Evolutionary conservation across 2,888 invertebrate species (phyloP).

Genomic region (Hirtodrosophila histrioides): DNA sequence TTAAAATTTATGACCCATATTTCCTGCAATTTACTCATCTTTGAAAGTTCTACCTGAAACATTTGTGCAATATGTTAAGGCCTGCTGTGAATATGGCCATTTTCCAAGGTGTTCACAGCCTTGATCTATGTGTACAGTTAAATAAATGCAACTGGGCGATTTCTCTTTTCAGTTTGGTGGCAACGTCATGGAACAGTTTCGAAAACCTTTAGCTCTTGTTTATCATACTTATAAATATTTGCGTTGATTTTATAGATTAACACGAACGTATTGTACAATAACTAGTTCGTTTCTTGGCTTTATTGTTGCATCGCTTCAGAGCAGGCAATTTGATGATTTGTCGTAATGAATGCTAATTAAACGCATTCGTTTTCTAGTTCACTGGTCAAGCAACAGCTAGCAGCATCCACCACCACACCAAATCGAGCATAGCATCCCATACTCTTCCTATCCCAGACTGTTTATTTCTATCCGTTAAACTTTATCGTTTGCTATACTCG

Average conservation of each 20-base stretch:
- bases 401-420: conserved; percentile 35
- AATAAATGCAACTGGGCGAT: conserved; percentile 33
- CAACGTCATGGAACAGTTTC: conserved; percentile 73
- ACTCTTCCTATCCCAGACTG: conserved; percentile 17
- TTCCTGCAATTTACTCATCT: conserved; percentile 45
- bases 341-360: conserved; percentile 82
- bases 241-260: conserved; percentile 76
- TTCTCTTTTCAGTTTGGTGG: conserved; percentile 36
- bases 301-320: conserved; percentile 65
- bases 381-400: conserved; percentile 51
- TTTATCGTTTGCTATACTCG: conserved; percentile 7
- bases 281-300: conserved; percentile 56
- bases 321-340: conserved; percentile 74
- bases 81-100: background rate
- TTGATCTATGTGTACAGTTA: conserved; percentile 12
- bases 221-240: conserved; percentile 65
- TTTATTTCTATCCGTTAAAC: conserved; percentile 41
- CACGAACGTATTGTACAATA: conserved; percentile 62
- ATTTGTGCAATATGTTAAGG: conserved; percentile 8
- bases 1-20: conserved; percentile 74
- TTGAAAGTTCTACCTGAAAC: conserved; percentile 57
- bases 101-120: background rate
- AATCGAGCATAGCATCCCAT: conserved; percentile 36
- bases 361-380: conserved; percentile 79
- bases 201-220: conserved; percentile 52